These are phyloP conservation scores for Calephelis perditalis DNA, from an alignment of 2,888 invertebrate species.

Conservation along the genomic window DNA sequence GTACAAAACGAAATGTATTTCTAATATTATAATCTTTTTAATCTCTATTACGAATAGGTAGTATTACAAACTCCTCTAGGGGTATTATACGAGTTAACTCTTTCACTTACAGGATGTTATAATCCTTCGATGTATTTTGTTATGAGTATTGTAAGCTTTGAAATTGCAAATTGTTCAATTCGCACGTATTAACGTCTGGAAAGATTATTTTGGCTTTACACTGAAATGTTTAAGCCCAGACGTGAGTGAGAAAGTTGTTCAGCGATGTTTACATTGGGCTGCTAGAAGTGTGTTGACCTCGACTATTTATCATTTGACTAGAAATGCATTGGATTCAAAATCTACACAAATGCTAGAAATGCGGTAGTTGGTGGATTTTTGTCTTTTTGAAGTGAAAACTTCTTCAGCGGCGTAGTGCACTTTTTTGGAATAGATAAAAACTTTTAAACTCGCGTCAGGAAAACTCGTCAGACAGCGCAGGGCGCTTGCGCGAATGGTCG, in stretches of 20 bases:
- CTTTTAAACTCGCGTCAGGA: too few species aligned
- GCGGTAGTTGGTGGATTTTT: too few species aligned
- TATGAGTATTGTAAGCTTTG: constrained; percentile 1
- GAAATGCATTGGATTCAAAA: not conserved
- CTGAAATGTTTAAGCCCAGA: constrained; percentile 3
- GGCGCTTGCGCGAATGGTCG: too few species aligned
- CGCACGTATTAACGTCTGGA: constrained; percentile 6
- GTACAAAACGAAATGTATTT: too few species aligned
- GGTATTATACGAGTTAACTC: not conserved
- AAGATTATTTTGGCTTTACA: constrained; percentile 4
- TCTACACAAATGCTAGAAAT: too few species aligned
- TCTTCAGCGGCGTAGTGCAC: too few species aligned
- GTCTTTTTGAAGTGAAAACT: too few species aligned
- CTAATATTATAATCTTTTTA: too few species aligned
- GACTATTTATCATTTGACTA: not conserved
- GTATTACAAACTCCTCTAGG: not conserved
- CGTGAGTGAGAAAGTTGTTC: constrained; percentile 5
- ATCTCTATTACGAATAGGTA: not conserved
- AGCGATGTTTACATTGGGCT: not conserved
- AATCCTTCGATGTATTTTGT: not conserved
- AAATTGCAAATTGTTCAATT: not conserved
- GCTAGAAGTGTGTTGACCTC: not conserved
- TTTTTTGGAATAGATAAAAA: too few species aligned
- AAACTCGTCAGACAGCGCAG: too few species aligned
- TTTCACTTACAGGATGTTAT: constrained; percentile 1